Conservation (phyloP, 2,113 vertebrate genomes). For the Macaca nemestrina region DNA sequence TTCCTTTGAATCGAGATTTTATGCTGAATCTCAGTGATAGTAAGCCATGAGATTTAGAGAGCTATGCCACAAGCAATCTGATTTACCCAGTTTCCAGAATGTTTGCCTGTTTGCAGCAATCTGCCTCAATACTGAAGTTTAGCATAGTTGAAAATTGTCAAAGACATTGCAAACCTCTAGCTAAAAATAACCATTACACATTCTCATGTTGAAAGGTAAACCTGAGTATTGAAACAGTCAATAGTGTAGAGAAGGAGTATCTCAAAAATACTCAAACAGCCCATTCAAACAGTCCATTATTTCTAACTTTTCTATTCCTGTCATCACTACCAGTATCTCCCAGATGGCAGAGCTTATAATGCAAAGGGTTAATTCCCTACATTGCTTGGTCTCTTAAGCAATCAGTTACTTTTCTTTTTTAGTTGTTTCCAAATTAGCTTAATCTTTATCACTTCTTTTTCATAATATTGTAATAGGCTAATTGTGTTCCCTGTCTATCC, state of each 20-base stretch:
- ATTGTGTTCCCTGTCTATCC: not conserved
- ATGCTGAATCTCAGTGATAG: not conserved
- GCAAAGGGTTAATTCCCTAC: not conserved
- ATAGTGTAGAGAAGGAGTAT: accelerated
- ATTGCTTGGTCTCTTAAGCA: not conserved
- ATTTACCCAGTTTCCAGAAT: not conserved
- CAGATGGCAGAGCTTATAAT: not conserved
- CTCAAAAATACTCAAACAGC: not conserved
- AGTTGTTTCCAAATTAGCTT: not conserved
- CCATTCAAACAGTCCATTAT: not conserved
- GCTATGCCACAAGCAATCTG: not conserved
- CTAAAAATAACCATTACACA: not conserved
- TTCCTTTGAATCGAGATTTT: not conserved
- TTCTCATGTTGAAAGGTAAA: not conserved
- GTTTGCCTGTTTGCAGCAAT: not conserved
- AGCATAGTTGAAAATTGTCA: not conserved
- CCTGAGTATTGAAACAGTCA: not conserved
- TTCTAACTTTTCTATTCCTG: not conserved
- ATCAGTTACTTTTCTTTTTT: not conserved
- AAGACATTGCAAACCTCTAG: not conserved
- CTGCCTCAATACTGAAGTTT: not conserved
- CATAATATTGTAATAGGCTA: not conserved
- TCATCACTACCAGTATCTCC: not conserved
- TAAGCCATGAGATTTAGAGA: not conserved
- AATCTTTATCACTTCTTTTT: not conserved